Evolutionary conservation across 2,888 invertebrate genomes (phyloP).

Genomic region (Mimumesa dahlbomi): DNA sequence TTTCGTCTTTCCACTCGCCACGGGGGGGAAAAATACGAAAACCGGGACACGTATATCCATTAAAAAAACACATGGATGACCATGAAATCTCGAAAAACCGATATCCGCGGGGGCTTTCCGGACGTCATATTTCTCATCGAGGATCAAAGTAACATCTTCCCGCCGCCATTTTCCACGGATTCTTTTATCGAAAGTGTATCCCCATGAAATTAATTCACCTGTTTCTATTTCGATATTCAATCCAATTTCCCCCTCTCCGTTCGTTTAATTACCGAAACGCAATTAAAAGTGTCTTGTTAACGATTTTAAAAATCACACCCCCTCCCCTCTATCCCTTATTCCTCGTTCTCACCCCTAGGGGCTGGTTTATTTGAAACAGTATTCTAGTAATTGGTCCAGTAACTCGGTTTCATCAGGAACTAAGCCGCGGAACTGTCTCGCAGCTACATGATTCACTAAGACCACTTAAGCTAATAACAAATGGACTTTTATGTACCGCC

Average conservation of each 20-base stretch:
- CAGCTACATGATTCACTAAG: not conserved
- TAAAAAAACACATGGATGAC: not conserved
- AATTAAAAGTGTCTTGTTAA: too few relatives aligned
- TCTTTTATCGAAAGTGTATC: too few relatives aligned
- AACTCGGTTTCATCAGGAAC: constrained; percentile 6
- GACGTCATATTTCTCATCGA: not conserved
- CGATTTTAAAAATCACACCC: too few relatives aligned
- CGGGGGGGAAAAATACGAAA: too few relatives aligned
- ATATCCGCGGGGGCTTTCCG: not conserved
- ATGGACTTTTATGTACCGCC: not conserved
- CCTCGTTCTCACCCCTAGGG: not conserved
- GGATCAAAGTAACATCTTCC: not conserved
- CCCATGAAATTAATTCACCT: too few relatives aligned
- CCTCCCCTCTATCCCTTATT: too few relatives aligned
- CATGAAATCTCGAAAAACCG: not conserved
- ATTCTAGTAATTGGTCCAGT: constrained; percentile 16
- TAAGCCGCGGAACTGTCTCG: not conserved
- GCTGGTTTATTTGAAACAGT: not conserved
- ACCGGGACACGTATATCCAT: not conserved
- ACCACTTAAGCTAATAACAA: constrained; percentile 12
- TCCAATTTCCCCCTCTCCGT: too few relatives aligned
- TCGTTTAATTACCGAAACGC: too few relatives aligned
- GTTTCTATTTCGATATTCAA: too few relatives aligned
- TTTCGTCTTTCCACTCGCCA: not conserved
- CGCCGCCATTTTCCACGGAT: not conserved